Evolutionary conservation across 1,140 invertebrate genomes (phyloP), one percentile per base, ranked within the genome.

Genomic region (Scaptomyza hsui): DNA sequence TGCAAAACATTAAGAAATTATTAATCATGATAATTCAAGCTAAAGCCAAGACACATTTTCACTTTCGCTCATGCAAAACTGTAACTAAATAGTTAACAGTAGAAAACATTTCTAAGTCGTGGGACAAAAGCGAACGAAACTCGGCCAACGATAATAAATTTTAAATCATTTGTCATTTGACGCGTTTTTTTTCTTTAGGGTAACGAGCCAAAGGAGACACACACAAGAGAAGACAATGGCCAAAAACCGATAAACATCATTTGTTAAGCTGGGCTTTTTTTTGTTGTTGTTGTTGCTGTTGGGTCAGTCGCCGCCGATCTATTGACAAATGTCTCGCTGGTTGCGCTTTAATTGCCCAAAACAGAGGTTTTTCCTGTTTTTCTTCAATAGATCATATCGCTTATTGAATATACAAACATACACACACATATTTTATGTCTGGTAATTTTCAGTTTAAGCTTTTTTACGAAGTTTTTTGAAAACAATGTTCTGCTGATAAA

Each of bases 121-220:
- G 57, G 39, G 35, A 48, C 47, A 74, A 55, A 39, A n/a, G n/a
- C n/a, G n/a, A n/a, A n/a, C n/a, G 52, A 32, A 21, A 29, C 39
- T 18, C 21, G 59, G 47, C 9, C 67, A 39, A 61, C 45, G 75
- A 85, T 85, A 83, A 85, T 85, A 86, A 80, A 85, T 81, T 86
- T 85, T 64, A 74, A 86, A 80, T 81, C 77, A 85, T 85, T 85
- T 85, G 81, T 86, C 81, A 85, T 85, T 86, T 80, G 77, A 85
- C 81, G 81, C 73, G 80, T 85, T 85, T 86, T 29, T 29, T 29
- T 9, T 29, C 9, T 9, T 29, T 6, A 29, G 41, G 81, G 59
- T 86, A 86, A 86, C 81, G 79, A 86, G 81, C 73, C 62, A 65
- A 62, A 37, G 29, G 42, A 55, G 55, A 39, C 49, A 35, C 35